Percentiles rank a stretch among this genome's conserved stretches.
Evolutionary conservation across 2,888 invertebrate genomes (phyloP).

Genomic region (Patella ulyssiponensis): DNA sequence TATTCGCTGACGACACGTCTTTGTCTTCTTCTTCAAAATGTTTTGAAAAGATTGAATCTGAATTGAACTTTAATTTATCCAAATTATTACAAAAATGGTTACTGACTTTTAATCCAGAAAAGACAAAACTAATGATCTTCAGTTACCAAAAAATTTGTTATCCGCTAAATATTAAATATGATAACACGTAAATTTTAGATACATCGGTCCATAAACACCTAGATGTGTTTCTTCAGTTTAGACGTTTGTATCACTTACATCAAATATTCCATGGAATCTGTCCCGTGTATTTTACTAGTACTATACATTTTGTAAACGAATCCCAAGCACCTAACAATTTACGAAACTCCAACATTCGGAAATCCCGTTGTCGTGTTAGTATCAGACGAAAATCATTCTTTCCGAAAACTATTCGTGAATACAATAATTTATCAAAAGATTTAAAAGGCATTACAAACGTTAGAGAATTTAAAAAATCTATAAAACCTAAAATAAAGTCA

Average conservation of each 20-base stretch:
- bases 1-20: not conserved
- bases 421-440: too few relatives aligned
- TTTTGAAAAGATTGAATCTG: not conserved
- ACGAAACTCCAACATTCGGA: too few relatives aligned
- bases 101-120: conserved; percentile 16
- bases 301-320: too few relatives aligned
- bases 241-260: too few relatives aligned
- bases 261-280: not conserved
- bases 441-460: too few relatives aligned
- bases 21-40: not conserved
- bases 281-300: too few relatives aligned
- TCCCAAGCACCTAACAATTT: too few relatives aligned
- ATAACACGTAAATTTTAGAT: not conserved
- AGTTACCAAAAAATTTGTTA: not conserved
- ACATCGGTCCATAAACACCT: not conserved
- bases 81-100: not conserved
- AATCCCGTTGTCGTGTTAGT: not conserved
- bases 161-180: not conserved
- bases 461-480: too few relatives aligned
- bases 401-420: not conserved
- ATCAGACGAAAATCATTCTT: not conserved
- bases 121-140: conserved; percentile 3
- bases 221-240: not conserved
- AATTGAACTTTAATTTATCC: not conserved
- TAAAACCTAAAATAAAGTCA: not conserved